These are phyloP conservation scores for Geotrypetes seraphini DNA, from an alignment of 2,797 vertebrate species.

Conservation along the genomic window DNA sequence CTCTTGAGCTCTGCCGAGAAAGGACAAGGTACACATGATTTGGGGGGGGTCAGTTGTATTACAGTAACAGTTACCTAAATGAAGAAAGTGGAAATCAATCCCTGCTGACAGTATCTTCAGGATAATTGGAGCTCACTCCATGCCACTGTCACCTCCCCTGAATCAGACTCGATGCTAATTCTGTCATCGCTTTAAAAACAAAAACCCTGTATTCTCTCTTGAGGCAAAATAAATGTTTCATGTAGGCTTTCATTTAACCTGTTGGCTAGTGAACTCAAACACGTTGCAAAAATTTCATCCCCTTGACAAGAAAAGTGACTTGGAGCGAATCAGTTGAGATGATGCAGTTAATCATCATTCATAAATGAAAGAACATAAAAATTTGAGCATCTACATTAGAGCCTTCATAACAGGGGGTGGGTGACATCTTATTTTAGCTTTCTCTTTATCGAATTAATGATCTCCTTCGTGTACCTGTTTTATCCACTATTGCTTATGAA, in stretches of 20 bases:
- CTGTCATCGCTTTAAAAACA: slow-evolving; percentile 67
- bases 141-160: slow-evolving; percentile 61
- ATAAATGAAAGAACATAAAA: too few species aligned
- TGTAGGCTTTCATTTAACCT: slow-evolving; percentile 27
- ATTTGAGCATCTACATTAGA: too few species aligned
- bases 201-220: slow-evolving; percentile 53
- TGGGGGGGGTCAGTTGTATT: slow-evolving; percentile 85
- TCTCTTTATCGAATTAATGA: too few species aligned
- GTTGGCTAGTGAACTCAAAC: slow-evolving; percentile 30
- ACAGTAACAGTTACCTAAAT: slow-evolving; percentile 77
- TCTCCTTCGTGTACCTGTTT: too few species aligned
- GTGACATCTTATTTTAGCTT: too few species aligned
- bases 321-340: too few species aligned
- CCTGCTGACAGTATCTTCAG: slow-evolving; percentile 89
- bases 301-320: too few species aligned
- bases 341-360: too few species aligned
- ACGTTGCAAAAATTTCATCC: slow-evolving; percentile 14
- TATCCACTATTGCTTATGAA: too few species aligned
- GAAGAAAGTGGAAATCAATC: slow-evolving; percentile 83
- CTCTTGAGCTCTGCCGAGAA: slow-evolving; percentile 77
- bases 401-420: too few species aligned
- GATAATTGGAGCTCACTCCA: slow-evolving; percentile 80
- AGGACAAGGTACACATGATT: slow-evolving; percentile 93
- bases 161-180: slow-evolving; percentile 60
- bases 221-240: slow-evolving; percentile 62